phyloP scores from a whole-genome alignment of 2,113 vertebrate genomes.

The Otolemur garnettii region DNA sequence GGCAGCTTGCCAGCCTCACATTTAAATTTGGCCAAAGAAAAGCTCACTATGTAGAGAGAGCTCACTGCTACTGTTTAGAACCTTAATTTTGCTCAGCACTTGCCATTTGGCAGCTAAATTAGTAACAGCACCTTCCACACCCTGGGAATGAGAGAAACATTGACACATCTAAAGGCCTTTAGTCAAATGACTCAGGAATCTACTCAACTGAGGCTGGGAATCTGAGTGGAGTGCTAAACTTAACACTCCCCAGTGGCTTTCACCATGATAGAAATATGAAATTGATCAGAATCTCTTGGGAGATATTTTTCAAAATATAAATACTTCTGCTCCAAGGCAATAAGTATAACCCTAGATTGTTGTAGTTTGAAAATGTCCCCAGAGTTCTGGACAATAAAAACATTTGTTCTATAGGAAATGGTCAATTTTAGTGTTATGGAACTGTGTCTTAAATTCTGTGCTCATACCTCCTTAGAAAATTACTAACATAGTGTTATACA shows the following conservation, averaged over 20 bases:
- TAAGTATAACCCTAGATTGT: background rate
- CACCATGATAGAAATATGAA: slow-evolving; percentile 12
- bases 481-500: background rate
- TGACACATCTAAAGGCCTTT: background rate
- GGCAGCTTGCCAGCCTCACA: slow-evolving; percentile 35
- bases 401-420: background rate
- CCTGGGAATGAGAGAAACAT: background rate
- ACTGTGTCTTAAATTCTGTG: background rate
- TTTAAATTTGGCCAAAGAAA: slow-evolving; percentile 60
- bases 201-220: background rate
- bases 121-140: background rate
- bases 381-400: background rate
- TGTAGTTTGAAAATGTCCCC: slow-evolving; percentile 23
- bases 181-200: background rate
- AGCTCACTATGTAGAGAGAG: slow-evolving; percentile 20
- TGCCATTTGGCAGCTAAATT: slow-evolving; percentile 1
- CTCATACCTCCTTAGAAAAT: slow-evolving; percentile 22
- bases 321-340: background rate
- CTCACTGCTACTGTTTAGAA: background rate
- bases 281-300: background rate
- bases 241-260: background rate
- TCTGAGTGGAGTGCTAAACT: background rate
- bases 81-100: slow-evolving; percentile 14
- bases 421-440: background rate
- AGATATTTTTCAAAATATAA: slow-evolving; percentile 34